Base-by-base conservation (phyloP, 2,888 invertebrate genomes). In the Diplazon laetatorius region DNA sequence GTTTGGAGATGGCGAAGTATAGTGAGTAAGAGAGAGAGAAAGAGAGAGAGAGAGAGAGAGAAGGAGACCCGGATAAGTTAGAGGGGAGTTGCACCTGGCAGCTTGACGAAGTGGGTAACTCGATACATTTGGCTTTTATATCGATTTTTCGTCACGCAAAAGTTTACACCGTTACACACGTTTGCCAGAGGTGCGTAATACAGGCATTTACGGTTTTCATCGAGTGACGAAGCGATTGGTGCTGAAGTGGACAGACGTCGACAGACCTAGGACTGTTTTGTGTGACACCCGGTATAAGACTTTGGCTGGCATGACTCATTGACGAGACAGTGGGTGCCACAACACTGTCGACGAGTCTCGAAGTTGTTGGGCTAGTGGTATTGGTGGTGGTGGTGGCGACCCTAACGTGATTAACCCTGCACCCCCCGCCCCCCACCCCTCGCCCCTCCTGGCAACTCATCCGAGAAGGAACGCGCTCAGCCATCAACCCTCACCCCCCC, bases 361-460 rank as follows among this genome's bases (percentile, higher is more conserved):
- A 42, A 30, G 30, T 6, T 2, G 22, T 46, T n/a, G 16, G n/a
- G n/a, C 20, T 35, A 20, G 16, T 8, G 16, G 50, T 20, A 39
- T 20, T 16, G 42, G 22, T 65, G 30, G 52, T 57, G 68, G 25
- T 22, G 63, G 65, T 68, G 59, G 50, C 63, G 62, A 76, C 79
- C 79, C 79, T 76, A 79, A 79, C 72, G 68, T 63, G 72, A 79
- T 79, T 79, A 79, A 76, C 69, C 72, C 76, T 52, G 72, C 68
- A 72, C 37, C 79, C 68, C 65, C 46, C 16, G 68, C 55, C 30
- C 30, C 2, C 2, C 30, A 2, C 2, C 30, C 30, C 30, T n/a
- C n/a, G n/a, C n/a, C n/a, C n/a, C n/a, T n/a, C n/a, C n/a, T n/a
- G 25, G 68, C 55, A 68, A 63, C 55, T 52, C 70, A 39, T 71